Evolutionary conservation across 1,140 invertebrate species (phyloP), one percentile per base, ranked within the genome.

Genomic region (Notospermus geniculatus): DNA sequence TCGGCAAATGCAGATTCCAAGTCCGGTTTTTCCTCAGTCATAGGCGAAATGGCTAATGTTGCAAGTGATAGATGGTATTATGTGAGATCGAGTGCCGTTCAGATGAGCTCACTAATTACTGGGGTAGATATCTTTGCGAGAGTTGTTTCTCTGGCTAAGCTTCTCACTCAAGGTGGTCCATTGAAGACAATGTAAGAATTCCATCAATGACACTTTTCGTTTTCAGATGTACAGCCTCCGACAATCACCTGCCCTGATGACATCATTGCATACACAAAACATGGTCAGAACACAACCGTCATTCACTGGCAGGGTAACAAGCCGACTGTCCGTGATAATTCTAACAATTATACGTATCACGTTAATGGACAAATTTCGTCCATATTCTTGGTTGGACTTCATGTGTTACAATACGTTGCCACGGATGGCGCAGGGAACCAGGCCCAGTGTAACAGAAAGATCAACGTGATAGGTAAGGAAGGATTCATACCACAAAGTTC

Each of bases 171-270:
- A 36, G 5, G 4, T 36, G 32, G 32, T 36, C 4, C 5, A 36
- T 36, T n/a, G 32, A 4, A 36, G 32, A 7, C 32, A 36, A 7
- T 15, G 32, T 36, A 15, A 36, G 4, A 7, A 36, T 36, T 7
- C 32, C 15, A 4, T 36, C 32, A 19, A 11, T 23, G n/a, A 11
- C 5, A 5, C n/a, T n/a, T n/a, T n/a, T 60, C n/a, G 25, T 15
- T 19, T 28, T 54, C 17, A 62, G 60, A 62, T 23, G 39, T 57
- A 36, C 23, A 43, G 27, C 32, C 60, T 9, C 60, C 60, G 22
- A 36, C 11, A 2, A 62, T 62, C 19, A 23, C 22, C 1, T 62
- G 60, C 57, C 60, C 60, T 45, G 25, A 23, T 17, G 41, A 45
- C 32, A 22, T 62, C 2, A 27, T 19, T 11, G 29, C 45, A 23